phyloP scores from a whole-genome alignment of 2,797 vertebrate genomes.

The Sternotherus odoratus region DNA sequence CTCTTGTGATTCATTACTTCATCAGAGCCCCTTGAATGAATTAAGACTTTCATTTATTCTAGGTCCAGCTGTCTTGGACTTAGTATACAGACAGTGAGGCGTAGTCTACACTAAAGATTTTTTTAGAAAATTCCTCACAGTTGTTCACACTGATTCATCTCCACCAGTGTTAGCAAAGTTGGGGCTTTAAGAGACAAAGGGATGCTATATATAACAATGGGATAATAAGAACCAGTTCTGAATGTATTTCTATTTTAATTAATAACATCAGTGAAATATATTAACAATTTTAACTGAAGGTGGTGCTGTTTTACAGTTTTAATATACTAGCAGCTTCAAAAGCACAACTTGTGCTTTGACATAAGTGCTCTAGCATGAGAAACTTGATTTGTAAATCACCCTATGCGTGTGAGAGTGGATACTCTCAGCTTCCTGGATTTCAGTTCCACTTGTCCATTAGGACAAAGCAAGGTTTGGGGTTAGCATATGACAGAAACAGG shows the following conservation, averaged over 20 bases:
- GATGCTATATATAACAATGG: background rate
- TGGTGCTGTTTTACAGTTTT: slow-evolving; percentile 77
- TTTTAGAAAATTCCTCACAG: background rate
- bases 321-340: slow-evolving; percentile 28
- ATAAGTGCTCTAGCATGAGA: background rate
- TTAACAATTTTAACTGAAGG: slow-evolving; percentile 73
- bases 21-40: slow-evolving; percentile 14
- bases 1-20: background rate
- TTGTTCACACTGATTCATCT: background rate
- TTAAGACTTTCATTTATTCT: slow-evolving; percentile 14
- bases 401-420: background rate
- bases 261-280: slow-evolving; percentile 13
- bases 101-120: background rate
- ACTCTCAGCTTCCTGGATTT: background rate
- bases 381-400: background rate
- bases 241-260: background rate
- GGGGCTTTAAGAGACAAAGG: background rate
- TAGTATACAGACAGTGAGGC: background rate
- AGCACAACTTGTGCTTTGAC: background rate
- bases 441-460: background rate
- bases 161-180: background rate
- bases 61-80: background rate
- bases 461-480: background rate
- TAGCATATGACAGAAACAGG: background rate
- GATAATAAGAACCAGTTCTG: background rate